These are phyloP conservation scores for Amaurobius ferox DNA, from an alignment of 2,888 invertebrate species.

Conservation along the genomic window DNA sequence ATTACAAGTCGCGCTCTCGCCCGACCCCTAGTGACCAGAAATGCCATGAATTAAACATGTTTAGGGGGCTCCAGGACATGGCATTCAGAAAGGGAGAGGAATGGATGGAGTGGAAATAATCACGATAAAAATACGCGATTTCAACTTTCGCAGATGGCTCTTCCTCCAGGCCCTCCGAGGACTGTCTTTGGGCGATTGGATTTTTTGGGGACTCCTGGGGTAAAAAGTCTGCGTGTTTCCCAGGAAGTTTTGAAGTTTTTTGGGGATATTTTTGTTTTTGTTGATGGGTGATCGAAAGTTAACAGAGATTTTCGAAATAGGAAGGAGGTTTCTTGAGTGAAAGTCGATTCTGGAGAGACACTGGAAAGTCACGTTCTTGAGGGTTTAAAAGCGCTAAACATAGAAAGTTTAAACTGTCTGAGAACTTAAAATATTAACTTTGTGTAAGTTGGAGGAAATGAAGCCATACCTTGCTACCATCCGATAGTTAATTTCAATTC, in stretches of 20 bases:
- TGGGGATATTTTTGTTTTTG: background rate
- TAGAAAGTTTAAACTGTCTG: too few species aligned
- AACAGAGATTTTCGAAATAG: background rate
- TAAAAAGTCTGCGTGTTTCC: slow-evolving; percentile 44
- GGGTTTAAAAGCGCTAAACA: too few species aligned
- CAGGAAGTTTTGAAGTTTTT: background rate
- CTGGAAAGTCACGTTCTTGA: too few species aligned
- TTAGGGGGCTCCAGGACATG: slow-evolving; percentile 33
- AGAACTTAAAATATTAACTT: too few species aligned
- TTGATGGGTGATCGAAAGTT: background rate
- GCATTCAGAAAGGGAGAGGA: background rate
- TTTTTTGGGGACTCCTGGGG: slow-evolving; percentile 43
- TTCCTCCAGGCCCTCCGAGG: slow-evolving; percentile 8
- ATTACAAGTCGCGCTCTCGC: slow-evolving; percentile 67
- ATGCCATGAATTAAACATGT: slow-evolving; percentile 69
- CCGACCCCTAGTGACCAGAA: slow-evolving; percentile 68
- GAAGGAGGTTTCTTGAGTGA: background rate
- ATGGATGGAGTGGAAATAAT: slow-evolving; percentile 26
- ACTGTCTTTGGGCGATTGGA: slow-evolving; percentile 63
- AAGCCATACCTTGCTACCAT: too few species aligned
- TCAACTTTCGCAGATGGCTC: slow-evolving; percentile 48
- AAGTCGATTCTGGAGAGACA: too few species aligned
- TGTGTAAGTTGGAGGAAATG: too few species aligned
- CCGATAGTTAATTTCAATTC: too few species aligned
- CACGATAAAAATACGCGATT: slow-evolving; percentile 32